A percentile compares a stretch with the other conserved stretches of the same genome.
phyloP scores from a whole-genome alignment of 2,888 invertebrate genomes.

The Chymomyza caudatula region DNA sequence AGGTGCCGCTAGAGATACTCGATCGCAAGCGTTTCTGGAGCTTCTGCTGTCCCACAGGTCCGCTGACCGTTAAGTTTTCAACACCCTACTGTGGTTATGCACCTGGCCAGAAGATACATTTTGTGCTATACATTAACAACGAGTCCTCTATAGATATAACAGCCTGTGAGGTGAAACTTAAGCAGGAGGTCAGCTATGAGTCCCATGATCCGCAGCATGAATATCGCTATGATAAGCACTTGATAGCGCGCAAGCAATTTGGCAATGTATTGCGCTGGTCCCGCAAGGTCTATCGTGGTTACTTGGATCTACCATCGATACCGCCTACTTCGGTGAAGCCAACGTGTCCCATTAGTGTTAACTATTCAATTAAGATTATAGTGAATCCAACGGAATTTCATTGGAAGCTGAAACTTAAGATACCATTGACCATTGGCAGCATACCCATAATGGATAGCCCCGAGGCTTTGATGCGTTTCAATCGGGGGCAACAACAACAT shows the following conservation, averaged over 20 bases:
- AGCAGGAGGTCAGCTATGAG: slow-evolving; percentile 81
- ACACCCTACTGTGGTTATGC: slow-evolving; percentile 86
- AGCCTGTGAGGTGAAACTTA: slow-evolving; percentile 82
- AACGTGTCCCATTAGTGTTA: slow-evolving; percentile 85
- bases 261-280: slow-evolving; percentile 82
- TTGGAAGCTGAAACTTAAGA: slow-evolving; percentile 82
- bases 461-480: slow-evolving; percentile 56
- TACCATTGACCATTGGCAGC: slow-evolving; percentile 84
- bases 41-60: slow-evolving; percentile 77
- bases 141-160: slow-evolving; percentile 84
- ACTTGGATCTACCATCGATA: slow-evolving; percentile 84
- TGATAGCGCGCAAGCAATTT: slow-evolving; percentile 75
- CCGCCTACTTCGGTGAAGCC: slow-evolving; percentile 87
- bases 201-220: slow-evolving; percentile 77
- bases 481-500: slow-evolving; percentile 60
- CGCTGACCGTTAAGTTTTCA: slow-evolving; percentile 76
- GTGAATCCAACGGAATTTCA: slow-evolving; percentile 81
- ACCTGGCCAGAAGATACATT: slow-evolving; percentile 86
- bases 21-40: slow-evolving; percentile 77
- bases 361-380: slow-evolving; percentile 84
- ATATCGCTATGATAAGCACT: slow-evolving; percentile 75
- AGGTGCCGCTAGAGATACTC: slow-evolving; percentile 76
- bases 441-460: slow-evolving; percentile 81
- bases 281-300: slow-evolving; percentile 82
- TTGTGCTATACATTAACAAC: slow-evolving; percentile 86